phyloP scores from a whole-genome alignment of 2,113 vertebrate genomes.

The Electrona antarctica region DNA sequence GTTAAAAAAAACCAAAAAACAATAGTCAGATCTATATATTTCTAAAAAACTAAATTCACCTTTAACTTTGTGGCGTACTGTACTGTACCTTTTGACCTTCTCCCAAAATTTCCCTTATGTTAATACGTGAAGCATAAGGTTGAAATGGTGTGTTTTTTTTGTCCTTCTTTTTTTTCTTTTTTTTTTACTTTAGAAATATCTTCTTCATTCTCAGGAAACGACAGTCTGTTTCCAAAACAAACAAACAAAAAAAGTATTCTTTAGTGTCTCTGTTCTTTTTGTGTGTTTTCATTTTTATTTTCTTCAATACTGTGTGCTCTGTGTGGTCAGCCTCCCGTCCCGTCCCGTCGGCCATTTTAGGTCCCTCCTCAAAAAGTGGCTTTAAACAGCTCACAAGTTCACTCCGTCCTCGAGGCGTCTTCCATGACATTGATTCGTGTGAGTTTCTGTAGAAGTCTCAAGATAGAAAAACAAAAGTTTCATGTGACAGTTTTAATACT shows the following conservation, averaged over 20 bases:
- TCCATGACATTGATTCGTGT: conserved; percentile 48
- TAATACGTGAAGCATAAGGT: conserved; percentile 83
- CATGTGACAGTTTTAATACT: conserved; percentile 59
- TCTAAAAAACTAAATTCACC: conserved; percentile 90
- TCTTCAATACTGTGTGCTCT: conserved; percentile 66
- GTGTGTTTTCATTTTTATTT: conserved; percentile 48
- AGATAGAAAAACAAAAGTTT: conserved; percentile 41
- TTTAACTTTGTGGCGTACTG: conserved; percentile 62
- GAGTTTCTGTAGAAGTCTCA: conserved; percentile 38
- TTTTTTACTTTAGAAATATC: conserved; percentile 75
- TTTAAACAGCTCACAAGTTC: conserved; percentile 30
- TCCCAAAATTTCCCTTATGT: conserved; percentile 80
- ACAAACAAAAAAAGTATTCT: conserved; percentile 47
- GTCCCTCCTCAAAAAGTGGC: conserved; percentile 59
- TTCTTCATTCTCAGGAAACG: conserved; percentile 66
- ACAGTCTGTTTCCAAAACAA: conserved; percentile 71
- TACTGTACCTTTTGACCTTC: conserved; percentile 80
- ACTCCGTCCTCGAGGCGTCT: conserved; percentile 42
- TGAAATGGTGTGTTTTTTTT: conserved; percentile 75
- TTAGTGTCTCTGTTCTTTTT: conserved; percentile 75
- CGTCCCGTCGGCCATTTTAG: conserved; percentile 55
- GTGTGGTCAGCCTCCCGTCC: conserved; percentile 48
- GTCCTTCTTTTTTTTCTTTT: conserved; percentile 63
- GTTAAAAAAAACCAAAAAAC: conserved; percentile 87
- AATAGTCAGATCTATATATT: conserved; percentile 85